A percentile compares a stretch with the other conserved stretches of the same genome.
These are phyloP conservation scores for Melanocharis versteri DNA, from an alignment of 2,113 vertebrate genomes.

Conservation along the genomic window DNA sequence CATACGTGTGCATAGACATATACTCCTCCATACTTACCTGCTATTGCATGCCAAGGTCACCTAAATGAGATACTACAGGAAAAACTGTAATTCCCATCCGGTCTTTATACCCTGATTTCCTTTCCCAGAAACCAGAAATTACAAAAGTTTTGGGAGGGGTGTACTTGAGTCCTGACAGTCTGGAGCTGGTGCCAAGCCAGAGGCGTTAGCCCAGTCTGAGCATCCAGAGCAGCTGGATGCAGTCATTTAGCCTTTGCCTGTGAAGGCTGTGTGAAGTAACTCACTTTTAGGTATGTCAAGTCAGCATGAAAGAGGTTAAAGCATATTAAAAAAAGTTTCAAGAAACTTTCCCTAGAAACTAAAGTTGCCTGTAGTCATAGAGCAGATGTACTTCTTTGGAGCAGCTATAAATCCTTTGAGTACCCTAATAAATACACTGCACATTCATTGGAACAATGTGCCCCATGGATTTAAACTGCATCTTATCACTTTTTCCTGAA, in stretches of 20 bases:
- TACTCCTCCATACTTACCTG: not conserved
- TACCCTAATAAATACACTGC: slow-evolving; percentile 49
- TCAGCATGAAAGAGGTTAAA: slow-evolving; percentile 42
- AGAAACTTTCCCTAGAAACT: slow-evolving; percentile 23
- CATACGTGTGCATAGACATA: not conserved
- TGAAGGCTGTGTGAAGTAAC: not conserved
- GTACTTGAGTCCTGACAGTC: not conserved
- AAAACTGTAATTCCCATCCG: not conserved
- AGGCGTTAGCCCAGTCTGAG: not conserved
- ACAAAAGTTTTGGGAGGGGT: not conserved
- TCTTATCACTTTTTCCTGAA: slow-evolving; percentile 43
- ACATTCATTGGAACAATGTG: slow-evolving; percentile 46
- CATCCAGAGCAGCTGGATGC: not conserved
- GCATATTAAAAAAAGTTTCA: not conserved
- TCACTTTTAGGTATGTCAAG: not conserved
- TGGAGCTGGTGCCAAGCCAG: not conserved
- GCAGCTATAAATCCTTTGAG: slow-evolving; percentile 54
- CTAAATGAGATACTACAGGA: not conserved
- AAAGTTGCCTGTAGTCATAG: slow-evolving; percentile 51
- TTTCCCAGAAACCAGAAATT: not conserved
- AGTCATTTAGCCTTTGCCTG: not conserved
- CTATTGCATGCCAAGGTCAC: not conserved
- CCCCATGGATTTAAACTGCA: slow-evolving; percentile 56
- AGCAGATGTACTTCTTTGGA: slow-evolving; percentile 46
- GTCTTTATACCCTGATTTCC: not conserved